Conservation (phyloP, 1,140 invertebrate genomes). For the Lucilia sericata region DNA sequence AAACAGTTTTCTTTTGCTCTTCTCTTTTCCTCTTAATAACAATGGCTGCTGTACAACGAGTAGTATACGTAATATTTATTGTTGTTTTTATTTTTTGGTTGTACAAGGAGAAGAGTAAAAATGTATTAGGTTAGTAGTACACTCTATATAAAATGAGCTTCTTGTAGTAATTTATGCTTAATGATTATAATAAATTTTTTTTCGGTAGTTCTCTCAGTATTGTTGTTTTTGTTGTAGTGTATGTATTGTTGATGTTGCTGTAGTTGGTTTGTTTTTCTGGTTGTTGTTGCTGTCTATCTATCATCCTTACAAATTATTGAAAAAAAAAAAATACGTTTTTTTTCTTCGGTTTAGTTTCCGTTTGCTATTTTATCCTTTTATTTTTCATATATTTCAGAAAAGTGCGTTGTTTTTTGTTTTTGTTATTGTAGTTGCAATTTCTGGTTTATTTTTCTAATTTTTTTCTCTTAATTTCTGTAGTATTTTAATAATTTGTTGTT, state of each 20-base stretch:
- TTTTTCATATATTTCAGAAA: not conserved
- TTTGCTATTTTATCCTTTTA: not conserved
- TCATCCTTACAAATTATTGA: slow-evolving; percentile 3
- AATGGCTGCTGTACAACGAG: not conserved
- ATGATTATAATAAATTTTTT: not conserved
- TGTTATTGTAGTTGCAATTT: not conserved
- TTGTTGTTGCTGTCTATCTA: not conserved
- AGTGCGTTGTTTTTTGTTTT: not conserved
- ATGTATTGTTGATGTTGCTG: not conserved
- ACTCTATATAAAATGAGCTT: not conserved
- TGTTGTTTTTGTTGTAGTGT: slow-evolving; percentile 6
- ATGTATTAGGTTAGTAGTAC: not conserved
- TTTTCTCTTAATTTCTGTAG: too few relatives aligned
- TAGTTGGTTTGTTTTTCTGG: not conserved
- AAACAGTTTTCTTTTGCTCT: too few relatives aligned
- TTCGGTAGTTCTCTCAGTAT: not conserved
- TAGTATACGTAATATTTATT: not conserved
- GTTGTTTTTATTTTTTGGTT: not conserved
- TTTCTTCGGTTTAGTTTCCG: not conserved
- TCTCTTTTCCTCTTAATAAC: too few relatives aligned
- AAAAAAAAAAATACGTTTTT: not conserved
- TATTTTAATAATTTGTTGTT: slow-evolving; percentile 15
- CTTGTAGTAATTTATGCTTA: not conserved
- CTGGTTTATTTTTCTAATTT: not conserved
- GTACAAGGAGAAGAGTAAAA: not conserved